A percentile compares a stretch with the other conserved stretches of the same genome.
These are phyloP conservation scores for Tokudaia tokunoshimensis DNA, from an alignment of 2,797 vertebrate genomes.

Conservation along the genomic window DNA sequence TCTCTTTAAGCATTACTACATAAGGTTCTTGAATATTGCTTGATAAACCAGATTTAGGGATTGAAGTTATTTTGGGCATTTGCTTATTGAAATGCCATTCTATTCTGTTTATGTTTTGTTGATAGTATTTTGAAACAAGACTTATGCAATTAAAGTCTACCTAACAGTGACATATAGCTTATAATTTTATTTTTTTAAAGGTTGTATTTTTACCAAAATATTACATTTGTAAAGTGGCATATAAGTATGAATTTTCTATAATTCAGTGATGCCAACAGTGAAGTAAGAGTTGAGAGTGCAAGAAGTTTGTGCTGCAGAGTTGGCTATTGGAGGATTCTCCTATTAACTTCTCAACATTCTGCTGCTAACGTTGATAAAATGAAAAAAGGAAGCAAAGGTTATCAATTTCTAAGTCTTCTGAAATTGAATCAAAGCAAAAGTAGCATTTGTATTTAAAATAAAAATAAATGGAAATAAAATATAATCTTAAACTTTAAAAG, in stretches of 20 bases:
- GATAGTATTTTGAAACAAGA: constrained; percentile 55
- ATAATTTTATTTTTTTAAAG: constrained; percentile 51
- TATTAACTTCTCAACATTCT: not conserved
- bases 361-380: not conserved
- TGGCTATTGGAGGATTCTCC: not conserved
- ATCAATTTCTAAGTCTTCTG: not conserved
- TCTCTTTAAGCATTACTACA: not conserved
- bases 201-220: constrained; percentile 29
- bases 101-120: not conserved
- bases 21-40: constrained; percentile 57
- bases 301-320: not conserved
- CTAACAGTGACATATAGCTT: not conserved
- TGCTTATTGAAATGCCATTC: not conserved
- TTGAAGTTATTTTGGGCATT: constrained; percentile 24
- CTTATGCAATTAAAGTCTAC: constrained; percentile 26
- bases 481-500: constrained; percentile 49
- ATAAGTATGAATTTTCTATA: constrained; percentile 13
- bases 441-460: not conserved
- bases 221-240: not conserved
- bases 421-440: constrained; percentile 10
- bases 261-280: not conserved
- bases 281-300: not conserved
- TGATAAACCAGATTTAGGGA: constrained; percentile 21
- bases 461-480: not conserved
- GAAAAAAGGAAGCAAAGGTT: not conserved